phyloP scores from a whole-genome alignment of 35 echinoderm and acorn worm species.

The Anneissia japonica region DNA sequence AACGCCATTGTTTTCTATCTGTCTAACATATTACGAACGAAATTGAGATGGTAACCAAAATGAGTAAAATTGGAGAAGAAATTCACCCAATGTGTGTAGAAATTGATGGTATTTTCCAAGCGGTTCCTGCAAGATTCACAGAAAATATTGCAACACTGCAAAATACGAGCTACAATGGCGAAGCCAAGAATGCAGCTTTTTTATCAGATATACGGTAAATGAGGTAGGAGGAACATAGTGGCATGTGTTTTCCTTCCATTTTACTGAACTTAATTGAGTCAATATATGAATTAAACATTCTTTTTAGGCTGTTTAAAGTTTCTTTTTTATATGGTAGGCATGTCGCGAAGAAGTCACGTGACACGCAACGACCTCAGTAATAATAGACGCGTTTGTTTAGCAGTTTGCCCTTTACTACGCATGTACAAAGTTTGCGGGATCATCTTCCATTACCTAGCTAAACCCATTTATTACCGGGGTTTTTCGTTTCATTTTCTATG shows the following conservation, averaged over 20 bases:
- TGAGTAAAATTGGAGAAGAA: background rate
- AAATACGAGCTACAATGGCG: background rate
- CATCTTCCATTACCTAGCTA: too few species aligned
- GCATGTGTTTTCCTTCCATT: background rate
- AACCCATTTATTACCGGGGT: too few species aligned
- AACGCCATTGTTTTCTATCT: background rate
- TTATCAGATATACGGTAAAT: background rate
- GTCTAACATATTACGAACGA: background rate
- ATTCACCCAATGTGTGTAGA: background rate
- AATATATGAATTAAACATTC: background rate
- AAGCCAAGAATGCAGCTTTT: background rate
- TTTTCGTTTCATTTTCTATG: too few species aligned
- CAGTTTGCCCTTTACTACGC: background rate
- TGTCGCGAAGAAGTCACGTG: background rate
- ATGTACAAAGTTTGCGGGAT: background rate
- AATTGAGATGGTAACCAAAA: background rate
- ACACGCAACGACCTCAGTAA: background rate
- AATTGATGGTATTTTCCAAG: background rate
- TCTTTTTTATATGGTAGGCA: background rate
- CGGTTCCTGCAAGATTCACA: background rate
- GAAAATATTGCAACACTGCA: background rate
- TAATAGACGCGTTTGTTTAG: background rate
- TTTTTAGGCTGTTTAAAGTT: background rate
- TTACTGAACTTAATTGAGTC: background rate
- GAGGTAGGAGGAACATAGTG: background rate